Conservation (phyloP, 2,797 vertebrate species). For the Ambastaia sidthimunki region DNA sequence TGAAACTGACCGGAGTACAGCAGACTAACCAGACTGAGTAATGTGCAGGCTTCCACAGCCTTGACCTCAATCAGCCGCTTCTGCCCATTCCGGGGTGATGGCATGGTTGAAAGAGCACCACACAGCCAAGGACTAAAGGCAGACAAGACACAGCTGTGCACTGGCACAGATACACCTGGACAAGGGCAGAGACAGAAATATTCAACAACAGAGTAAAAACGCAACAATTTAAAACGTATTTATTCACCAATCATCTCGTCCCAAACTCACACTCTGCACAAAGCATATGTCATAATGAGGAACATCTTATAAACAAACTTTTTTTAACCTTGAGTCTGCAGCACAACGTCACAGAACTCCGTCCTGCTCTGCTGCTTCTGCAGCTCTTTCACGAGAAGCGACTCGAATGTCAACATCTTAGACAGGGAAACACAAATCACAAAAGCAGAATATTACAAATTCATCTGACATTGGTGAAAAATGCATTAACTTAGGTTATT, state of each 20-base stretch:
- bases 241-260: too few relatives aligned
- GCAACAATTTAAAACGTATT: too few relatives aligned
- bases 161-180: slow-evolving; percentile 76
- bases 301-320: neutral
- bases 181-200: slow-evolving; percentile 1
- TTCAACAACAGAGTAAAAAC: too few relatives aligned
- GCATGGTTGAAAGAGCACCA: slow-evolving; percentile 64
- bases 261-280: too few relatives aligned
- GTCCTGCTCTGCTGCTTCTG: slow-evolving; percentile 75
- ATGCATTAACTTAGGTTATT: neutral
- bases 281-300: neutral
- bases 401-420: slow-evolving; percentile 65
- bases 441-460: neutral
- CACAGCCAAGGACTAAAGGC: slow-evolving; percentile 75
- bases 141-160: slow-evolving; percentile 78
- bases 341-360: slow-evolving; percentile 77
- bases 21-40: slow-evolving; percentile 73
- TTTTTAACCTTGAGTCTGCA: slow-evolving; percentile 71
- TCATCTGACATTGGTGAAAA: neutral
- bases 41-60: slow-evolving; percentile 62
- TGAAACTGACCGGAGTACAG: slow-evolving; percentile 78
- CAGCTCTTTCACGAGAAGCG: slow-evolving; percentile 72
- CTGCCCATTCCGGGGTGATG: slow-evolving; percentile 61
- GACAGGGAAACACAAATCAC: slow-evolving; percentile 3
- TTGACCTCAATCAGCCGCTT: slow-evolving; percentile 70